Base-by-base conservation (phyloP, 2,797 vertebrate genomes). In the Urocyon cinereoargenteus region DNA sequence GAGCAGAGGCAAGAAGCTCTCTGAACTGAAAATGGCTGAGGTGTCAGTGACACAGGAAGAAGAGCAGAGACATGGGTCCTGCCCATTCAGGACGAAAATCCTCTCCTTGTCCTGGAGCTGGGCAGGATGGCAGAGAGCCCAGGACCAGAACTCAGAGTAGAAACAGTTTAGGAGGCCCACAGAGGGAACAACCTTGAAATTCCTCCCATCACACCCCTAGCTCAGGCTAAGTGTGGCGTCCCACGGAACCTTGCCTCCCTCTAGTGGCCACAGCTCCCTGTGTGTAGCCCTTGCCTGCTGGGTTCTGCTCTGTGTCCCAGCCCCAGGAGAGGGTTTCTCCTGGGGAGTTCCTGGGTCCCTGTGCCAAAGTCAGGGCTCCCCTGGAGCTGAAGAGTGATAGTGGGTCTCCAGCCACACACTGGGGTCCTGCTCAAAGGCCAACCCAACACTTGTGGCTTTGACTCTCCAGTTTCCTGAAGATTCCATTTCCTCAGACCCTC, bases 221-320 rank as follows among this genome's bases (percentile, higher is more conserved):
- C 40, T 12, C 34, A 1, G 49, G 2, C 4, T 21, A 70, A 28
- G 40, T 8, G 11, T 8, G 31, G 15, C 9, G 55, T 95, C 72
- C 88, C 40, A 22, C n/a, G 59, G 89, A 92, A 45, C 86, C 75
- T 34, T 53, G 49, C 7, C 93, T 88, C 97, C 96, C 98, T 79
- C 98, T 98, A 96, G 96, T 81, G 98, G 97, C 59, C 68, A 34
- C 14, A n/a, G 73, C 73, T 86, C 22, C 36, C 62, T 82, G 34
- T 0, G 79, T 13, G 72, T 72, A 77, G 62, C 24, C 34, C 53
- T 31, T 28, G 19, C 3, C 13, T 7, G 51, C 13, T 9, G 70
- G 40, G 2, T 13, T 18, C 24, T 11, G 21, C 7, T 70, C n/a
- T 6, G 57, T 11, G 3, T 36, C 55, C 15, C 9, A 79, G 70